Conservation (phyloP, 1,140 invertebrate genomes). For the Bombus waltoni region DNA sequence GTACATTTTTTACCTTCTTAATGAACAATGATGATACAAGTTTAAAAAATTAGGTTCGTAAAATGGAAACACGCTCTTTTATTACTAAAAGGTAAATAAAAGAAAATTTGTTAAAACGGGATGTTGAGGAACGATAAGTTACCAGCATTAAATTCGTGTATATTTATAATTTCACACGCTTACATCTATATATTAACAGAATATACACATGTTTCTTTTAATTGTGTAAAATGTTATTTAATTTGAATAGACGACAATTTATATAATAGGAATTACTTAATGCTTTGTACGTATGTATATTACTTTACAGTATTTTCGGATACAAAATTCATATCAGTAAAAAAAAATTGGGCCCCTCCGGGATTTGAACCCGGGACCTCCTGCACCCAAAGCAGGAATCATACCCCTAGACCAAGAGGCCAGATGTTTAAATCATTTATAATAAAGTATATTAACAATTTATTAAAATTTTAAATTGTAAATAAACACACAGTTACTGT, state of each 20-base stretch:
- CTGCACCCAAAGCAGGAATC: constrained; percentile 87
- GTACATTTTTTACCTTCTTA: background rate
- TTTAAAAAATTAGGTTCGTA: no score
- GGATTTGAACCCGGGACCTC: constrained; percentile 89
- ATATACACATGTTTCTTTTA: background rate
- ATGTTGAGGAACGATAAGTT: no score
- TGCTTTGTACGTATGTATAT: background rate
- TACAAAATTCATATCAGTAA: background rate
- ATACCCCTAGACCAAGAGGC: constrained; percentile 88
- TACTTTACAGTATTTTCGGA: background rate
- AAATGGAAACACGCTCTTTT: no score
- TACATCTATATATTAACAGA: background rate
- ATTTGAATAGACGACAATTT: background rate
- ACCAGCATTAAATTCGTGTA: no score
- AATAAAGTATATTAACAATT: fast-evolving
- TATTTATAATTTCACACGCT: no score
- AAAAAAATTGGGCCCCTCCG: constrained; percentile 84
- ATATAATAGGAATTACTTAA: no score
- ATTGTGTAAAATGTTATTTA: background rate
- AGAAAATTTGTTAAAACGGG: no score
- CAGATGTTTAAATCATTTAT: constrained; percentile 45
- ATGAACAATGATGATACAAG: background rate
- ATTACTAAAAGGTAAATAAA: no score
- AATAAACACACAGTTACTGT: background rate
- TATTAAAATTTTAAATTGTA: no score